phyloP scores from a whole-genome alignment of 2,888 invertebrate genomes.

The Zonitis immaculata region DNA sequence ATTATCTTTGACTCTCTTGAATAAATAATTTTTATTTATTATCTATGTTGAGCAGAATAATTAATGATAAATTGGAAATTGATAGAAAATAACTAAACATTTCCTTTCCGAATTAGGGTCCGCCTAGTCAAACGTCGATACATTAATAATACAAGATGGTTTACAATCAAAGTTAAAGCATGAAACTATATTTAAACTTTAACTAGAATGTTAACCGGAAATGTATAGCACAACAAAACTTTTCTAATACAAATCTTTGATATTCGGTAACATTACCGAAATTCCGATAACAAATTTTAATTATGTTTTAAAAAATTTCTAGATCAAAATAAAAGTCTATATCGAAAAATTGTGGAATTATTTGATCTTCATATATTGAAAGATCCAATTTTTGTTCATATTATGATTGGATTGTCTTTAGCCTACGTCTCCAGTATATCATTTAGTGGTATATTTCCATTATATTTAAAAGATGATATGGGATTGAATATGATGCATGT shows the following conservation, averaged over 20 bases:
- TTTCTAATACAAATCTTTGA: not conserved
- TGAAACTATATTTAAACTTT: not conserved
- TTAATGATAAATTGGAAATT: too few relatives aligned
- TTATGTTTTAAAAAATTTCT: not conserved
- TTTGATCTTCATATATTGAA: conserved; percentile 62
- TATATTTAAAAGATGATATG: conserved; percentile 55
- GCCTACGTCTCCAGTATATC: conserved; percentile 65
- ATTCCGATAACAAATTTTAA: not conserved
- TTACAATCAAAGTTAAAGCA: not conserved
- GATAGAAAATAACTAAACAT: conserved; percentile 1
- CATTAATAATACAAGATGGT: not conserved
- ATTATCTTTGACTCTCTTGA: conserved; percentile 10
- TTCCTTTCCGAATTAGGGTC: not conserved
- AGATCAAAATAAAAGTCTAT: too few relatives aligned
- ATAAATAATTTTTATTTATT: conserved; percentile 6
- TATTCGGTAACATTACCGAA: not conserved
- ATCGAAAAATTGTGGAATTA: conserved; percentile 47
- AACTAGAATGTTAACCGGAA: not conserved
- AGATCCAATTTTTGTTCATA: conserved; percentile 61
- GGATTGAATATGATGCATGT: conserved; percentile 52
- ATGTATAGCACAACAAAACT: not conserved
- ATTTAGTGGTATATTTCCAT: conserved; percentile 66
- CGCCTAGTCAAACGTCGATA: not conserved
- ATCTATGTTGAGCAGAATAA: not conserved
- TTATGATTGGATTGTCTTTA: conserved; percentile 62